Evolutionary conservation across 2,797 vertebrate species (phyloP).

Genomic region (Ciconia nigra): DNA sequence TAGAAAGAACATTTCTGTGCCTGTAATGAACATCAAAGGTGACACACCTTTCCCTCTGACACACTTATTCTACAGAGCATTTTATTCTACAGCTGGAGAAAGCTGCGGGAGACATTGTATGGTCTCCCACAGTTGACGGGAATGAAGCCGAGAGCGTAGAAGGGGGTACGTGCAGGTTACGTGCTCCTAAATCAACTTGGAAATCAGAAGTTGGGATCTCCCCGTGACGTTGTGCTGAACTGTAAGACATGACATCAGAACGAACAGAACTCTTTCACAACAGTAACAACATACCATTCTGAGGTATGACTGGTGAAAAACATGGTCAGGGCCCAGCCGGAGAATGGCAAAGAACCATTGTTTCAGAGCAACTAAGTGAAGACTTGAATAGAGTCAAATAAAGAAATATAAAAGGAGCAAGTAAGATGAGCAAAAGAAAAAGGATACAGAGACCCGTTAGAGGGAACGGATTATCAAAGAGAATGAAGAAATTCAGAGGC

Average conservation of each 20-base stretch:
- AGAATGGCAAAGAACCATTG: fast-evolving
- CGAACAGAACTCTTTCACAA: background rate
- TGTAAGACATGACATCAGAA: background rate
- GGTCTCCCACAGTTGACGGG: fast-evolving
- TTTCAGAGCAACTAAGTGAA: background rate
- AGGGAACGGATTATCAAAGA: background rate
- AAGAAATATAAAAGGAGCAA: background rate
- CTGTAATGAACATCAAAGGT: background rate
- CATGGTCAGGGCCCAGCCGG: fast-evolving
- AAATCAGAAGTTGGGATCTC: background rate
- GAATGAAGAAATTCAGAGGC: background rate
- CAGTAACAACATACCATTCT: background rate
- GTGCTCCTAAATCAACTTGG: background rate
- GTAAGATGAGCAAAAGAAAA: background rate
- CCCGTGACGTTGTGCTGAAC: background rate
- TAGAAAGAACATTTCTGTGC: background rate
- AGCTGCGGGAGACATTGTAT: background rate
- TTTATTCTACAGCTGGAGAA: background rate
- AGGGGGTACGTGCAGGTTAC: background rate
- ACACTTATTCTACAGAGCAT: background rate
- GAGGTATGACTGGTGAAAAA: background rate
- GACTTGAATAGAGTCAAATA: background rate
- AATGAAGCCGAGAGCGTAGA: background rate
- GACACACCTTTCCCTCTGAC: background rate
- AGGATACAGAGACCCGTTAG: background rate